Evolutionary conservation across 2,113 vertebrate genomes (phyloP).

Genomic region (Emydura subglobosa): DNA sequence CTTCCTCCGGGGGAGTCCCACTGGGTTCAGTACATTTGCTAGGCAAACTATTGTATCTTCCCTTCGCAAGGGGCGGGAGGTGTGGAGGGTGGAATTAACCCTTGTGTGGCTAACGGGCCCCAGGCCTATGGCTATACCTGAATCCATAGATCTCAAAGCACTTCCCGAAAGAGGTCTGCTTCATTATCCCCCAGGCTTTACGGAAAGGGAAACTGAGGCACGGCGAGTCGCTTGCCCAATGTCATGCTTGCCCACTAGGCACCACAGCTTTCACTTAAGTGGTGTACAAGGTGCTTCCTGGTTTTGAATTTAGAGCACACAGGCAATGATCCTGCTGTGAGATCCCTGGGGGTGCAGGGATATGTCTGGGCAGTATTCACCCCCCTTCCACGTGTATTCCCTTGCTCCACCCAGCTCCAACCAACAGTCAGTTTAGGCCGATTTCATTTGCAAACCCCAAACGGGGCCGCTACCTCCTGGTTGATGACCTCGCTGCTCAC

Average conservation of each 20-base stretch:
- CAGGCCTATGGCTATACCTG: not conserved
- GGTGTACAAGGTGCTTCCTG: not conserved
- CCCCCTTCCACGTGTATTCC: not conserved
- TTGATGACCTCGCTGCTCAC: not conserved
- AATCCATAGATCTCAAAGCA: not conserved
- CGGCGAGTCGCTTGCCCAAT: not conserved
- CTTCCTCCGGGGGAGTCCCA: too few species aligned
- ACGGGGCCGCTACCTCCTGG: not conserved
- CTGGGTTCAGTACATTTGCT: not conserved
- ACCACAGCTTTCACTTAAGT: not conserved
- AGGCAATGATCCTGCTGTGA: not conserved
- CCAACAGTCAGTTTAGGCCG: not conserved
- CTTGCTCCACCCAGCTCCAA: not conserved
- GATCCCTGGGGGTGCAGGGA: not conserved
- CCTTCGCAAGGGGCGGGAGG: not conserved
- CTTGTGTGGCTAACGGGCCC: not conserved
- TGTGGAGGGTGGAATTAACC: not conserved
- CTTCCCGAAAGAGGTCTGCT: not conserved
- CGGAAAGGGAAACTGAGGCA: not conserved
- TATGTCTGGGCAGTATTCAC: not conserved
- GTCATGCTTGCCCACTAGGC: not conserved
- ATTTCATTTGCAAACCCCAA: accelerated
- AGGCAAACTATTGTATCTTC: not conserved
- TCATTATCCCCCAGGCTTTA: not conserved
- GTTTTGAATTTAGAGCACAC: not conserved